Conservation (phyloP, 1,140 invertebrate genomes). For the Cephus cinctus region DNA sequence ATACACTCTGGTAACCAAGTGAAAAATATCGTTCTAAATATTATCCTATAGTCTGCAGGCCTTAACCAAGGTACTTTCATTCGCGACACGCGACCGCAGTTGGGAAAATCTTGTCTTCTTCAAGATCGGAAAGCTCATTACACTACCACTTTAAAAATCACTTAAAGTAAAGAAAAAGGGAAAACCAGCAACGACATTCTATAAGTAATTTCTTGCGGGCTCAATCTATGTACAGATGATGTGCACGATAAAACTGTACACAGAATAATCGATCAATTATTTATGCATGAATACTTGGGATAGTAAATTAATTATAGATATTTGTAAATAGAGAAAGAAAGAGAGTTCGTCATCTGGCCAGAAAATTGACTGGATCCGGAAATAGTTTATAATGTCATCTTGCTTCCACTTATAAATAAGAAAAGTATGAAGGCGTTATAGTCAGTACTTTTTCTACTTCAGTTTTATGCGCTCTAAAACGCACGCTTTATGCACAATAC, state of each 20-base stretch:
- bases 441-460: constrained; percentile 44
- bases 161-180: not conserved
- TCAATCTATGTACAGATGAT: no score
- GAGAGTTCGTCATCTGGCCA: no score
- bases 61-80: constrained; percentile 51
- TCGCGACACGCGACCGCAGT: constrained; percentile 50
- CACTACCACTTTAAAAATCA: not conserved
- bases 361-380: no score
- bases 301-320: no score
- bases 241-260: no score
- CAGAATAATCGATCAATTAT: no score
- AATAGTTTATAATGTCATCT: no score
- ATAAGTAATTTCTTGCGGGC: no score
- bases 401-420: not conserved
- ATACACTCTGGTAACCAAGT: constrained; percentile 57
- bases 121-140: not conserved
- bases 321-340: no score
- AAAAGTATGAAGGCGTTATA: constrained; percentile 1
- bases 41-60: constrained; percentile 46
- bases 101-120: constrained; percentile 47
- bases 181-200: no score
- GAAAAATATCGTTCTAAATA: constrained; percentile 61
- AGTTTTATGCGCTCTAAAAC: constrained; percentile 53
- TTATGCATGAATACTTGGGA: no score
- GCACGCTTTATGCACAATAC: constrained; percentile 47